Base-by-base conservation (phyloP, 2,797 vertebrate genomes). In the Echeneis naucrates region DNA sequence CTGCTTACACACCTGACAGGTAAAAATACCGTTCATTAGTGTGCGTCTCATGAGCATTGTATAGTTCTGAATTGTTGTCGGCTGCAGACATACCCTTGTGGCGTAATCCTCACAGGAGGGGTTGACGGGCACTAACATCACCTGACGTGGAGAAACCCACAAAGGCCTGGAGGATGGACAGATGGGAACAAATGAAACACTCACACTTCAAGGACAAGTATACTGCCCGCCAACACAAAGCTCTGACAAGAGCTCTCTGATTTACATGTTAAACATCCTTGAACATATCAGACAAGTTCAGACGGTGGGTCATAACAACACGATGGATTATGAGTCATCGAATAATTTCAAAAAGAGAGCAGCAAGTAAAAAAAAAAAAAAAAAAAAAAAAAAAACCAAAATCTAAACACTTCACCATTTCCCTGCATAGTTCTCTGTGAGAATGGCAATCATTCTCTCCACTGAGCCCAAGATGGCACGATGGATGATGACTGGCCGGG, bases 361-460 rank as follows among this genome's bases (percentile, higher is more conserved):
- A n/a, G n/a, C n/a, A n/a, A n/a, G n/a, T n/a, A n/a, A n/a, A n/a
- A n/a, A n/a, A n/a, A n/a, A n/a, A n/a, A n/a, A n/a, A n/a, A n/a
- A n/a, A n/a, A n/a, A n/a, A n/a, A n/a, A n/a, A n/a, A n/a, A n/a
- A n/a, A n/a, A n/a, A n/a, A n/a, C n/a, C n/a, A n/a, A n/a, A n/a
- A n/a, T n/a, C n/a, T 88, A 45, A 33, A 38, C 21, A 19, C 9
- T 93, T 78, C 87, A 98, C 98, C 98, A 99, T 93, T 97, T 99
- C 8, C 98, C 98, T 16, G 95, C 95, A 13, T 96, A 98, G 91
- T 97, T 97, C 91, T 99, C 98, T 0, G 95, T 96, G 55, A 99
- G 95, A 85, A 99, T 97, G 78, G 97, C 97, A 48, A 97, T 95
- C 97, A 99, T 98, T 77, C 97, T 95, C 91, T 99, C 98, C 82